Base-by-base conservation (phyloP, 2,113 vertebrate species). In the Erinaceus europaeus region DNA sequence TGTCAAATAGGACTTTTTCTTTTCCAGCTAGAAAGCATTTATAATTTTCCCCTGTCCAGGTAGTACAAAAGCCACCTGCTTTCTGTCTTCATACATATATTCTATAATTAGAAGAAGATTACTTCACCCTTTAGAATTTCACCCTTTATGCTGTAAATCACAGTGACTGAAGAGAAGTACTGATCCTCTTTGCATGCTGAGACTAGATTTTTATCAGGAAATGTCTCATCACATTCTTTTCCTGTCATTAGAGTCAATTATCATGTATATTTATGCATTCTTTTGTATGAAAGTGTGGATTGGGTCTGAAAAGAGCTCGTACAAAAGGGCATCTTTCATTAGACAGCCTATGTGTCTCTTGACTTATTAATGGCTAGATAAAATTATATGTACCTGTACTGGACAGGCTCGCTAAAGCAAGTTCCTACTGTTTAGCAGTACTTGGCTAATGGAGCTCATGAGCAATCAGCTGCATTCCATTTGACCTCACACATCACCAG, bases 141-240 rank as follows among this genome's bases (percentile, higher is more conserved):
- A 67, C 75, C 73, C 77, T 90, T 84, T 62, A 15, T 61, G 69
- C 32, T 84, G 76, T 91, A 93, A 95, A 94, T 87, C 93, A 91
- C 38, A 14, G 71, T 29, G 53, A 88, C 65, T 59, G 48, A 82
- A 86, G 81, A 91, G 81, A 12, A 88, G 77, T 46, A 64, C 59
- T 57, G 82, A 74, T 81, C 84, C 76, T 74, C 77, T 72, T 29
- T 84, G 92, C 93, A 59, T 78, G 94, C 89, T 25, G 44, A 72
- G 86, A 91, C 95, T 90, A 84, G 93, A 93, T 89, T 95, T n/a
- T 76, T 92, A 90, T 91, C 95, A 93, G 93, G 93, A 95, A 93
- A 90, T 74, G 74, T 93, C 94, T 95, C 95, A 92, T 87, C 94
- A 87, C 92, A 93, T 93, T 93, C 89, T 95, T 93, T 93, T 96